These are phyloP conservation scores for Drosophila anomalipes DNA, from an alignment of 2,888 invertebrate genomes.

Conservation along the genomic window DNA sequence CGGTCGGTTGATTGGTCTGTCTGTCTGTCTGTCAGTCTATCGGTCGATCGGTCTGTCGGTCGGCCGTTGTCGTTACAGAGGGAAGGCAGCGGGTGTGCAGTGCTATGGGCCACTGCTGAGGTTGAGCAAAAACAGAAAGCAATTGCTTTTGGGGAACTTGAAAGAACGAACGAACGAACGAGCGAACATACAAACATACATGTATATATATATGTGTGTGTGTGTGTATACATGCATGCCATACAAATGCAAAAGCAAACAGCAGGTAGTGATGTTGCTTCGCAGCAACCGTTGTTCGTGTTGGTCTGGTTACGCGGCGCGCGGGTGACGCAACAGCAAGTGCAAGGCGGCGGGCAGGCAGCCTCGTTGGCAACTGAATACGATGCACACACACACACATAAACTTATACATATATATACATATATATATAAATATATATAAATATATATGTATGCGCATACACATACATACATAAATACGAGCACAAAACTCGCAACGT, in stretches of 20 bases:
- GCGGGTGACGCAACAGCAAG: constrained; percentile 80
- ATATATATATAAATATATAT: constrained; percentile 1
- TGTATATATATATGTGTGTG: neutral
- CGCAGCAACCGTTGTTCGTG: constrained; percentile 51
- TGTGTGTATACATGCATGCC: constrained; percentile 18
- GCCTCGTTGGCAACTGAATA: constrained; percentile 75
- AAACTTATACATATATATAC: neutral
- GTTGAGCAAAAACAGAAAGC: constrained; percentile 72
- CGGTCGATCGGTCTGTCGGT: constrained; percentile 22
- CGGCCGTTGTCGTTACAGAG: constrained; percentile 33
- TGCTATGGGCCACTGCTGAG: constrained; percentile 50
- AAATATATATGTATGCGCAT: constrained; percentile 1
- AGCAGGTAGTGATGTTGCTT: constrained; percentile 57
- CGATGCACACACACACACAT: constrained; percentile 30
- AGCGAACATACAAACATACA: constrained; percentile 24
- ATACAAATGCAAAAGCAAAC: constrained; percentile 59
- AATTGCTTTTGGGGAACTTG: constrained; percentile 56
- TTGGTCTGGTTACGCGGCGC: constrained; percentile 51
- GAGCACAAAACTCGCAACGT: constrained; percentile 76
- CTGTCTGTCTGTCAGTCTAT: constrained; percentile 13
- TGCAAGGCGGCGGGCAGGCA: constrained; percentile 66
- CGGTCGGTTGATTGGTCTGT: constrained; percentile 9
- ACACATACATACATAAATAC: constrained; percentile 25
- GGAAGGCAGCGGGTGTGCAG: constrained; percentile 14
- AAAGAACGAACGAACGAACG: constrained; percentile 30